Base-by-base conservation (phyloP, 2,888 invertebrate genomes). In the Oxycera nigricornis region DNA sequence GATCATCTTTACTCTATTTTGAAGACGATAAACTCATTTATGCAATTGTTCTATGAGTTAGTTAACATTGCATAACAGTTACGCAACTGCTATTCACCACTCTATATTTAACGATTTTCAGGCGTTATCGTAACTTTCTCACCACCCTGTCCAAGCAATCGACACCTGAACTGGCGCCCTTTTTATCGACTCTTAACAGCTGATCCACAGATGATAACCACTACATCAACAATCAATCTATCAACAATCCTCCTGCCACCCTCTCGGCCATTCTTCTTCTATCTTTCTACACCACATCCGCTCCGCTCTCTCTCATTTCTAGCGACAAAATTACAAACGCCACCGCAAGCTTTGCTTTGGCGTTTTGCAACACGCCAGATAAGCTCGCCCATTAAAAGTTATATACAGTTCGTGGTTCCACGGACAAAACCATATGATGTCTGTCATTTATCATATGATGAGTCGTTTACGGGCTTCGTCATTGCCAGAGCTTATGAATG, bases 171-270 rank as follows among this genome's bases (percentile, higher is more conserved):
- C n/a, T 46, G 11, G 3, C 17, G 11, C 46, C 2, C 14, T 14
- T 46, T 14, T 46, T 17, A 14, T 30, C n/a, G 1, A 22, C 24
- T 24, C 6, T 41, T 65, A 65, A 65, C 65, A 65, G 65, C 65
- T 65, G 65, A 41, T 65, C n/a, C 41, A 65, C 65, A 65, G 65
- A 65, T 65, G 65, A 11, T 65, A 41, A 41, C 65, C 39, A 65
- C 39, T 62, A 35, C 65, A 35, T 6, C 20, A n/a, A n/a, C 2
- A 30, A 6, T 6, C 20, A 11, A 30, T 39, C 22, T 39, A 31
- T 61, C 39, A 65, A 41, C 65, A 65, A 39, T 24, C 24, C 17
- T 41, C 20, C 28, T 30, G 14, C 14, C 14, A 28, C 14, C 24
- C 41, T 41, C 41, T 41, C 41, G 22, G 7, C 24, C 3, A 20